Evolutionary conservation across 2,113 vertebrate species (phyloP).

Genomic region (Petromus typicus): DNA sequence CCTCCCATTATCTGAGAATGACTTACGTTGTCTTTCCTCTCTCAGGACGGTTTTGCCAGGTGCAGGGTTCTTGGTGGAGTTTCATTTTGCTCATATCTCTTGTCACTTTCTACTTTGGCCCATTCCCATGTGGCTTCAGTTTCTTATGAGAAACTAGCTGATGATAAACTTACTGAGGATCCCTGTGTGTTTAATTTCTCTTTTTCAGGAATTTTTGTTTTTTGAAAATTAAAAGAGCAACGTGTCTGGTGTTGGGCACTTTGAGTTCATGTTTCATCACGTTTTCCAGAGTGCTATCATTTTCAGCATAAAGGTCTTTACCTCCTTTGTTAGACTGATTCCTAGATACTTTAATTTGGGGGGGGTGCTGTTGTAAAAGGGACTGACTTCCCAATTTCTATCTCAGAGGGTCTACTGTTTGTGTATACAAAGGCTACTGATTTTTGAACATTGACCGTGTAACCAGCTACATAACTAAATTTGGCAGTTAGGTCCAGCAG

Average conservation of each 20-base stretch:
- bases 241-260: background rate
- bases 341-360: too few relatives aligned
- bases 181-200: background rate
- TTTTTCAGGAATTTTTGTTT: background rate
- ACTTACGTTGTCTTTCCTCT: background rate
- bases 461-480: too few relatives aligned
- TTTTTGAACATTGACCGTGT: too few relatives aligned
- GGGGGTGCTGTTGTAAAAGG: too few relatives aligned
- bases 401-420: too few relatives aligned
- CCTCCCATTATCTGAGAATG: background rate
- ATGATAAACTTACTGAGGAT: background rate
- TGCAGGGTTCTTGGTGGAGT: background rate
- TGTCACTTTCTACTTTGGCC: background rate
- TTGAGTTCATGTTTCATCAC: too few relatives aligned
- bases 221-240: background rate
- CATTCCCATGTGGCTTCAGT: background rate
- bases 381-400: too few relatives aligned
- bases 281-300: too few relatives aligned
- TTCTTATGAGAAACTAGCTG: background rate
- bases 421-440: too few relatives aligned
- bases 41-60: background rate
- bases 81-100: background rate
- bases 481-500: too few relatives aligned
- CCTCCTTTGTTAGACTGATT: too few relatives aligned
- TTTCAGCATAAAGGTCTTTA: too few relatives aligned